Percentiles rank a stretch among this genome's conserved stretches.
These are phyloP conservation scores for Colinus virginianus DNA, from an alignment of 2,113 vertebrate species.

Conservation along the genomic window DNA sequence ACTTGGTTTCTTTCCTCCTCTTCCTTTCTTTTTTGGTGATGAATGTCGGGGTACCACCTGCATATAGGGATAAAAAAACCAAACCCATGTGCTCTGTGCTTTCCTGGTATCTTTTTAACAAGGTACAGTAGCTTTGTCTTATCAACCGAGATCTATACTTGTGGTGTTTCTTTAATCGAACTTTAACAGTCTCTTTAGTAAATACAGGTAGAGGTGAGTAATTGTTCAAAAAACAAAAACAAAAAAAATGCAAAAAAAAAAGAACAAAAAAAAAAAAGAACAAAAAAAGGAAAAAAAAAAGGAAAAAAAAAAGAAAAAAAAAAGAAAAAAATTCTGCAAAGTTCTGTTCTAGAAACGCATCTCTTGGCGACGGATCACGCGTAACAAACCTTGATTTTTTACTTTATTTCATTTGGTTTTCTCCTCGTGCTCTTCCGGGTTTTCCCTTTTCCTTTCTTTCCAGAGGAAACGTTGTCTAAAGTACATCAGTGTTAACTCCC, in stretches of 20 bases:
- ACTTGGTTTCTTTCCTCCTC: constrained; percentile 57
- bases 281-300: constrained; percentile 26
- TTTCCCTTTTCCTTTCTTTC: constrained; percentile 63
- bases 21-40: constrained; percentile 71
- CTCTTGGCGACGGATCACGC: constrained; percentile 79
- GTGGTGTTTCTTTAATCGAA: constrained; percentile 83
- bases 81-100: constrained; percentile 76
- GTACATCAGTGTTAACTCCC: constrained; percentile 94
- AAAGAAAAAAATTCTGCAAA: constrained; percentile 67
- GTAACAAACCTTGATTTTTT: constrained; percentile 70
- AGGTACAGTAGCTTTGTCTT: constrained; percentile 84
- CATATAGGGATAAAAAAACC: constrained; percentile 66
- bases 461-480: constrained; percentile 75
- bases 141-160: constrained; percentile 79
- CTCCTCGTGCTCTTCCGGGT: constrained; percentile 13
- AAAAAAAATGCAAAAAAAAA: too few relatives aligned
- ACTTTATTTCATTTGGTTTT: constrained; percentile 82
- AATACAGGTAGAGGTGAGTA: constrained; percentile 83
- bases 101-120: constrained; percentile 79
- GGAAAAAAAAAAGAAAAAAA: neutral
- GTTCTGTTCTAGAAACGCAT: constrained; percentile 79
- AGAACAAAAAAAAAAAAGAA: neutral
- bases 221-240: constrained; percentile 71
- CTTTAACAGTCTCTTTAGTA: constrained; percentile 83
- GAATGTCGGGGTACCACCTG: constrained; percentile 79